Evolutionary conservation across 2,113 vertebrate species (phyloP).

Genomic region (Gadus macrocephalus): DNA sequence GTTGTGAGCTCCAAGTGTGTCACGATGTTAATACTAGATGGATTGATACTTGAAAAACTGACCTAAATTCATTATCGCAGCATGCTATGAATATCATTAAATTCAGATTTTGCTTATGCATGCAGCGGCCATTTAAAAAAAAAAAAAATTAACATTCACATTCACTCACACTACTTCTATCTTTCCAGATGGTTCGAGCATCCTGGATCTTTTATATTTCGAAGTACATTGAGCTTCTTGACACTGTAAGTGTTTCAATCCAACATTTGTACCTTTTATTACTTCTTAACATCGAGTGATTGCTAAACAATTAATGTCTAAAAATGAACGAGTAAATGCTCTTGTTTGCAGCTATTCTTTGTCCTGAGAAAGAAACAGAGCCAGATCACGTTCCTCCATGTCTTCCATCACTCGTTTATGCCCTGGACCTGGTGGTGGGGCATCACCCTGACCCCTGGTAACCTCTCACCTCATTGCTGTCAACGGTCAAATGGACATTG

Average conservation of each 20-base stretch:
- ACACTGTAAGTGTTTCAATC: constrained; percentile 80
- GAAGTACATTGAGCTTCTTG: constrained; percentile 90
- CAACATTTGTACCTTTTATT: too few relatives aligned
- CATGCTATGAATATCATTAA: too few relatives aligned
- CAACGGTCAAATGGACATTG: neutral
- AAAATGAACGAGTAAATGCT: neutral
- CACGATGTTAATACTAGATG: too few relatives aligned
- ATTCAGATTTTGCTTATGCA: too few relatives aligned
- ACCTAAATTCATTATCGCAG: too few relatives aligned
- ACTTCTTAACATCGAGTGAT: neutral
- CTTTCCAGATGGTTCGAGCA: constrained; percentile 83
- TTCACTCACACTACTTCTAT: neutral
- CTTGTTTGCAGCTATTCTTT: constrained; percentile 83
- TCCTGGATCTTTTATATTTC: constrained; percentile 92
- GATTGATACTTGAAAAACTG: too few relatives aligned
- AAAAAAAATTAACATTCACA: neutral
- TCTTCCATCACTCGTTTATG: constrained; percentile 96
- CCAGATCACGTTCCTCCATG: constrained; percentile 95
- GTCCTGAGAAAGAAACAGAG: constrained; percentile 92
- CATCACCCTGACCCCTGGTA: constrained; percentile 86
- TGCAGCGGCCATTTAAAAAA: neutral
- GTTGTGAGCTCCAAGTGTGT: too few relatives aligned
- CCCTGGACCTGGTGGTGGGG: constrained; percentile 99
- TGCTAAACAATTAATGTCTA: neutral
- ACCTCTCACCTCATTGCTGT: constrained; percentile 28